phyloP scores from a whole-genome alignment of 2,888 invertebrate species.

The Anodontia alba region DNA sequence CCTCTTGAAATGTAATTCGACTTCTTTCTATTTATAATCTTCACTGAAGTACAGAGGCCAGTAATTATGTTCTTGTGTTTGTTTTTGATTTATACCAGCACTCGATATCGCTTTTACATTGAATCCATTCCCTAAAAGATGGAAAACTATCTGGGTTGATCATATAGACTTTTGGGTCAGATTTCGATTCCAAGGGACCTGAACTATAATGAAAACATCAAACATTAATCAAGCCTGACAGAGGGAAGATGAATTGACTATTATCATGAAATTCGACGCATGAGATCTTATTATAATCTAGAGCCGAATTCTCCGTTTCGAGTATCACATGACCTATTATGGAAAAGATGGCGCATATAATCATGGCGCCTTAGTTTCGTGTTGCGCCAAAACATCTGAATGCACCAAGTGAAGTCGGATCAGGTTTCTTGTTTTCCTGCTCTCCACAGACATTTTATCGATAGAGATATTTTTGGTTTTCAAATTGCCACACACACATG shows the following conservation, averaged over 20 bases:
- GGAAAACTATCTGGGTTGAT: background rate
- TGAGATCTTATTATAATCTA: slow-evolving; percentile 36
- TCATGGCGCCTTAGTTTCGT: slow-evolving; percentile 44
- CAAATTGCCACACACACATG: slow-evolving; percentile 60
- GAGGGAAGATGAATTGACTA: slow-evolving; percentile 56
- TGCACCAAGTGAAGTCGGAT: slow-evolving; percentile 54
- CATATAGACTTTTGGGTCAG: slow-evolving; percentile 8
- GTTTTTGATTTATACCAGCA: slow-evolving; percentile 12
- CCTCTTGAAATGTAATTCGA: no score
- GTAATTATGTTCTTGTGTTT: slow-evolving; percentile 12
- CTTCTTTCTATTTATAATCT: background rate
- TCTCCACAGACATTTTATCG: slow-evolving; percentile 63
- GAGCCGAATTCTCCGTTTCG: slow-evolving; percentile 48
- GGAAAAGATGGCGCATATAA: slow-evolving; percentile 38
- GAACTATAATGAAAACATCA: slow-evolving; percentile 58
- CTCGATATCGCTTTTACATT: background rate
- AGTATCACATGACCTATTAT: slow-evolving; percentile 59
- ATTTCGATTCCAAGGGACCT: slow-evolving; percentile 27
- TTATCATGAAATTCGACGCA: slow-evolving; percentile 57
- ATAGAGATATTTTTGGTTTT: slow-evolving; percentile 58
- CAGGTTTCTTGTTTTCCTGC: slow-evolving; percentile 47
- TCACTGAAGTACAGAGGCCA: background rate
- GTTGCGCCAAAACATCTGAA: slow-evolving; percentile 61
- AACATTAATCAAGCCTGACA: slow-evolving; percentile 67
- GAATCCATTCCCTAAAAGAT: slow-evolving; percentile 6